Evolutionary conservation across 2,113 vertebrate species (phyloP).

Genomic region (Austrofundulus limnaeus): DNA sequence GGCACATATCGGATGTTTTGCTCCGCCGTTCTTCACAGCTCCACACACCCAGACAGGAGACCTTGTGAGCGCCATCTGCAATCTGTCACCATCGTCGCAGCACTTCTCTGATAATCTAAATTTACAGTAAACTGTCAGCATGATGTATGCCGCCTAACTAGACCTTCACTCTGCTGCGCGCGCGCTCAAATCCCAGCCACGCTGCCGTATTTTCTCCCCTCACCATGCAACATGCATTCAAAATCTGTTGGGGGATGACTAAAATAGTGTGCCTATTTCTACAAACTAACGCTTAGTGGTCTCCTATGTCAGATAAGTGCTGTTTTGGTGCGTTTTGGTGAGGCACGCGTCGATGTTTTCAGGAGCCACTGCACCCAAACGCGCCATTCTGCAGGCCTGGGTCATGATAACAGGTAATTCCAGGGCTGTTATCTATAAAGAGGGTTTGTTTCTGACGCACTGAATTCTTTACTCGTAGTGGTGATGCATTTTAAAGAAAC

Average conservation of each 20-base stretch:
- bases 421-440: conserved; percentile 25
- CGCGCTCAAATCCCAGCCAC: conserved; percentile 15
- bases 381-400: conserved; percentile 15
- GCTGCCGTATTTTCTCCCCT: neutral
- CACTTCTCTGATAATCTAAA: conserved; percentile 75
- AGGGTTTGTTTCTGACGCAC: neutral
- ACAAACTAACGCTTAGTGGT: neutral
- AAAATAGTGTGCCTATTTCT: neutral
- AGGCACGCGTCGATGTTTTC: conserved; percentile 1
- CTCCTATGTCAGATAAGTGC: conserved; percentile 1
- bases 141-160: conserved; percentile 64
- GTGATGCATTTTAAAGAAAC: conserved; percentile 9
- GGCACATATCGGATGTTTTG: conserved; percentile 23
- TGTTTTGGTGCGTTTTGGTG: neutral
- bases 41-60: conserved; percentile 52
- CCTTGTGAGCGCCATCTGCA: conserved; percentile 63
- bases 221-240: neutral
- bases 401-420: conserved; percentile 9
- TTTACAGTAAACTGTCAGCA: conserved; percentile 75
- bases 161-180: conserved; percentile 62
- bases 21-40: conserved; percentile 40
- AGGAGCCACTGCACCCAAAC: conserved; percentile 10
- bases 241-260: conserved; percentile 19
- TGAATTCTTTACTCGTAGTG: neutral
- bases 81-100: conserved; percentile 65